Evolutionary conservation across 2,113 vertebrate genomes (phyloP), one percentile per base, ranked within the genome.

Genomic region (Hyla sarda): DNA sequence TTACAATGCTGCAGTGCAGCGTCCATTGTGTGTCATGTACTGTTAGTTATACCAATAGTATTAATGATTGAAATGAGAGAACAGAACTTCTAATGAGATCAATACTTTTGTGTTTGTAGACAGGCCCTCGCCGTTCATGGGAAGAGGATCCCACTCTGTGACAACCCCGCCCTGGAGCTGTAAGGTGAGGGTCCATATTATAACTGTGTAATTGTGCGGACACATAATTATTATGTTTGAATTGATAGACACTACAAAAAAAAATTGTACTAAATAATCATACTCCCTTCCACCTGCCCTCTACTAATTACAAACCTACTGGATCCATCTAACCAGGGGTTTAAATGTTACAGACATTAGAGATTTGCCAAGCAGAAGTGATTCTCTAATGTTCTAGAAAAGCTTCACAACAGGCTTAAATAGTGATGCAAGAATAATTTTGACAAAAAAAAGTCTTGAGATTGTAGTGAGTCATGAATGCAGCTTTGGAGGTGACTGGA

Each of bases 111-210:
- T 82, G 45, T 34, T 91, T 93, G 80, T 91, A 93, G 92, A 87
- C 82, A 90, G 90, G 71, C 91, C 91, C 90, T 88, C 92, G 80
- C 89, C 81, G 82, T 87, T 86, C 74, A 87, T 86, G 90, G 89
- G 52, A 76, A 83, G 6, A 92, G 88, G 85, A 50, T 87, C 84
- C 62, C 67, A 32, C 52, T 62, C 34, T 87, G 37, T 75, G 67
- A 88, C 73, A 73, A 47, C 62, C 37, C 84, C 81, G 0, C 83
- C 88, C 56, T 67, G 0, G 0, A 91, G 88, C 82, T 73, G 79
- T 83, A 92, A 91, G 92, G 93, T 93, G 88, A 91, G 90, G 52
- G 65, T 41, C 17, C n/a, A 6, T 25, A 28, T 17, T 19, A 16
- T 19, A 13, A 8, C 1, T 69, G 65, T 21, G 7, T 21, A 0